phyloP scores from a whole-genome alignment of 2,113 vertebrate species.

The Prietella phreatophila region DNA sequence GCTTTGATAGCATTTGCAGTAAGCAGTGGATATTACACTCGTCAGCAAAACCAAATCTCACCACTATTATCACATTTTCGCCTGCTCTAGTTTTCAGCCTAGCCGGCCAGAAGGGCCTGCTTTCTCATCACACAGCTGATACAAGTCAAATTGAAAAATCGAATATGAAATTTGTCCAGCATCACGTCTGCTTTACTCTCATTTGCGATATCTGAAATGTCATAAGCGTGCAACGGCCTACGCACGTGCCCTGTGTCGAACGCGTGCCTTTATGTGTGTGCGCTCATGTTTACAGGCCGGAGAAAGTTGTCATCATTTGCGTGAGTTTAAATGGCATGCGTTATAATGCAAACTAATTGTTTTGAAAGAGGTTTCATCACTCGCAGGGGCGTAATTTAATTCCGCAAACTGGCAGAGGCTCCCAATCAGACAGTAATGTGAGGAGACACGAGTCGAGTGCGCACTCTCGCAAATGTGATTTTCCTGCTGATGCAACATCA shows the following conservation, averaged over 20 bases:
- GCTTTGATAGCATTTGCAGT: constrained; percentile 45
- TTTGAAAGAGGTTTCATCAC: constrained; percentile 48
- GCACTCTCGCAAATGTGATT: constrained; percentile 53
- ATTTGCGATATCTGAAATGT: background rate
- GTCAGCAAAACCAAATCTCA: constrained; percentile 43
- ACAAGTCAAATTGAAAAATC: constrained; percentile 37
- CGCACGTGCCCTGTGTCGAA: background rate
- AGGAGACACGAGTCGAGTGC: constrained; percentile 41
- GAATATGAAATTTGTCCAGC: constrained; percentile 8
- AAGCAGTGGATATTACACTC: constrained; percentile 46
- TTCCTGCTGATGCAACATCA: constrained; percentile 55
- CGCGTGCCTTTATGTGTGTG: background rate
- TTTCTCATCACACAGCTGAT: constrained; percentile 25
- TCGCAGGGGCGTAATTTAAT: constrained; percentile 45
- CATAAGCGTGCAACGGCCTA: background rate
- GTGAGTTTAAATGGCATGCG: constrained; percentile 49
- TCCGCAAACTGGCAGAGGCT: constrained; percentile 30
- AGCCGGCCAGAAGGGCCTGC: background rate
- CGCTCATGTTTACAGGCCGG: background rate
- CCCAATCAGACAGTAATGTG: constrained; percentile 38
- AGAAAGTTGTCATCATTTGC: constrained; percentile 22
- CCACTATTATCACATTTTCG: constrained; percentile 34
- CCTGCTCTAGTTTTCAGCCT: constrained; percentile 4
- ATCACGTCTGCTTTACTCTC: constrained; percentile 27
- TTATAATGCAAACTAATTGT: constrained; percentile 54